These are phyloP conservation scores for Phytoseiulus persimilis DNA, from an alignment of 2,888 invertebrate genomes.

Conservation along the genomic window DNA sequence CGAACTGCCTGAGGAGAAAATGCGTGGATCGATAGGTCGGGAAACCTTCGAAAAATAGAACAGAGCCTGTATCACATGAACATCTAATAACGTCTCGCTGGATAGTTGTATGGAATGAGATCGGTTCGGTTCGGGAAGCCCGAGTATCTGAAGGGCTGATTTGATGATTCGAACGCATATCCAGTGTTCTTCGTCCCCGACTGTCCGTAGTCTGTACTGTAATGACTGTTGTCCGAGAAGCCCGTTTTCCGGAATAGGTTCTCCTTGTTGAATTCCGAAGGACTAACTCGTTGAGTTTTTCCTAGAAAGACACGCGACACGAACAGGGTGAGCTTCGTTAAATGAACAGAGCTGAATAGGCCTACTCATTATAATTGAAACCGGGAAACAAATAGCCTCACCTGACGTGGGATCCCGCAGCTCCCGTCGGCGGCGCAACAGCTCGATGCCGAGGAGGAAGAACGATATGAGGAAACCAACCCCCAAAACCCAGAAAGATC, in stretches of 20 bases:
- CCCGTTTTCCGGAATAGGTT: slow-evolving; percentile 13
- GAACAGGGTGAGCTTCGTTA: no score
- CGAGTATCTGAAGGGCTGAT: slow-evolving; percentile 18
- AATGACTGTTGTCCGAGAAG: slow-evolving; percentile 26
- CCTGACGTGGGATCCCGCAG: slow-evolving; percentile 21
- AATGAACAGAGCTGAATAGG: no score
- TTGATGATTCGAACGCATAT: slow-evolving; percentile 19
- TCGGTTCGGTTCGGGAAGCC: slow-evolving; percentile 36
- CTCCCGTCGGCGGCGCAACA: slow-evolving; percentile 24
- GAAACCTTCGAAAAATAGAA: no score
- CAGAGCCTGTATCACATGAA: neutral
- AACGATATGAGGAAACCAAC: slow-evolving; percentile 57
- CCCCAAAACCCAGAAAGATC: slow-evolving; percentile 74
- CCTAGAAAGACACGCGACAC: neutral
- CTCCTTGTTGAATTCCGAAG: slow-evolving; percentile 14
- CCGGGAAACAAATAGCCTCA: neutral
- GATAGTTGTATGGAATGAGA: slow-evolving; percentile 32
- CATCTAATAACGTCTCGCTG: slow-evolving; percentile 22
- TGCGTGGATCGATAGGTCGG: no score
- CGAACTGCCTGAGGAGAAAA: no score
- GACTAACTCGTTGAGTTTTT: slow-evolving; percentile 9
- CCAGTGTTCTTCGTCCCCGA: neutral
- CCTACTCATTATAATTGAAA: no score
- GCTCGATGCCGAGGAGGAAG: slow-evolving; percentile 42
- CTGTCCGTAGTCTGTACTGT: slow-evolving; percentile 20